phyloP scores from a whole-genome alignment of 1,140 invertebrate genomes.

The Brachionus calyciflorus region DNA sequence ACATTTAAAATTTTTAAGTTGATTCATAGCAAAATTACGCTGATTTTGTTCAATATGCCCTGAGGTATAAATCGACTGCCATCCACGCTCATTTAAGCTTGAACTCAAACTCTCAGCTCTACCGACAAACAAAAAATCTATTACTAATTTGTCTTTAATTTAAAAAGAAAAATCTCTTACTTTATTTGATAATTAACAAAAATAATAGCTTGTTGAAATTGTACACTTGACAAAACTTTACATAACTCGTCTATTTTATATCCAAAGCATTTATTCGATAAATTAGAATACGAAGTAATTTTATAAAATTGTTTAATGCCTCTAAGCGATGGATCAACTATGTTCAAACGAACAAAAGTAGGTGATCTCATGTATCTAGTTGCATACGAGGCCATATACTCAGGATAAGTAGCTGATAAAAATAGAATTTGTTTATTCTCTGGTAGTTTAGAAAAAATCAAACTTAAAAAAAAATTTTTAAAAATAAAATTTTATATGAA shows the following conservation, averaged over 20 bases:
- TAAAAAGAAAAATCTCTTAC: constrained; percentile 57
- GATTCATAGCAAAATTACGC: constrained; percentile 71
- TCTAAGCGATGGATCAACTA: constrained; percentile 62
- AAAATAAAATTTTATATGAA: constrained; percentile 45
- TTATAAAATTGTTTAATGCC: constrained; percentile 71
- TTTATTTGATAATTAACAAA: constrained; percentile 81
- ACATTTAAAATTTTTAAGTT: constrained; percentile 73
- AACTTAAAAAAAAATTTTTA: constrained; percentile 64
- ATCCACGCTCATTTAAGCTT: constrained; percentile 69
- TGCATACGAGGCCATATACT: constrained; percentile 71
- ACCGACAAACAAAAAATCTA: background rate
- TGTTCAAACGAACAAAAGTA: constrained; percentile 68
- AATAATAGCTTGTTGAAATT: constrained; percentile 83
- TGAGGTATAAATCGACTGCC: constrained; percentile 70
- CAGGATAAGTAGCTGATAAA: constrained; percentile 87
- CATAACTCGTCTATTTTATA: constrained; percentile 71
- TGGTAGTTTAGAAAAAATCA: constrained; percentile 71
- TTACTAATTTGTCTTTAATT: background rate
- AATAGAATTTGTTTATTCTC: constrained; percentile 81
- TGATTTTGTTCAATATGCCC: constrained; percentile 75
- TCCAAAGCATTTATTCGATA: constrained; percentile 62
- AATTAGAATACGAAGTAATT: constrained; percentile 53
- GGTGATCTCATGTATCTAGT: constrained; percentile 76
- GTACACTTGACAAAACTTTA: constrained; percentile 69
- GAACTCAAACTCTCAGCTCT: constrained; percentile 58